phyloP scores from a whole-genome alignment of 2,113 vertebrate genomes.

The Epinephelus fuscoguttatus region DNA sequence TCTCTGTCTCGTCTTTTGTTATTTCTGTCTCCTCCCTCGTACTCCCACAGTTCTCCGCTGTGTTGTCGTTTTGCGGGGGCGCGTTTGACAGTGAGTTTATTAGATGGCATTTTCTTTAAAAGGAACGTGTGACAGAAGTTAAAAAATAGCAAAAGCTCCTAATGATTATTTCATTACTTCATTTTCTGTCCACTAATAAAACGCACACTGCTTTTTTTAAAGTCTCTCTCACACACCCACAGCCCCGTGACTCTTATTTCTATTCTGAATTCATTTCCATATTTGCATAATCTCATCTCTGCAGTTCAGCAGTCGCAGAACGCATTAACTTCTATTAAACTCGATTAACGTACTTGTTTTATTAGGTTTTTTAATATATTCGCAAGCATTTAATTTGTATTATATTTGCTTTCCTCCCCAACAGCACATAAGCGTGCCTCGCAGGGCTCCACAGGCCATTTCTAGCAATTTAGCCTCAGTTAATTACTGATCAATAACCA shows the following conservation, averaged over 20 bases:
- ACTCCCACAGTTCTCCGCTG: background rate
- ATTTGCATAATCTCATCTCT: slow-evolving; percentile 45
- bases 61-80: background rate
- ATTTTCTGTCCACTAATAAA: background rate
- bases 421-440: slow-evolving; percentile 8
- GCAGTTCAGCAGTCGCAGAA: background rate
- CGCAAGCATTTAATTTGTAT: slow-evolving; percentile 34
- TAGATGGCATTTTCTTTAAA: background rate
- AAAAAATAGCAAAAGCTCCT: background rate
- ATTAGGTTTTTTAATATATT: slow-evolving; percentile 10
- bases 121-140: background rate
- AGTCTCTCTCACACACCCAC: background rate
- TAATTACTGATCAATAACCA: slow-evolving; percentile 70
- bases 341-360: slow-evolving; percentile 11
- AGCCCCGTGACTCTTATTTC: slow-evolving; percentile 5
- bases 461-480: slow-evolving; percentile 42
- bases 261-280: slow-evolving; percentile 14
- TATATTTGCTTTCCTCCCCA: slow-evolving; percentile 4
- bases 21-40: background rate
- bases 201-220: background rate
- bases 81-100: slow-evolving; percentile 5
- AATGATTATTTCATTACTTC: background rate
- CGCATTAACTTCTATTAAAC: slow-evolving; percentile 1
- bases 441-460: slow-evolving; percentile 39
- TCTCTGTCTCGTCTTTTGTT: slow-evolving; percentile 27